Conservation (phyloP, 1,140 invertebrate species). For the Dinothrombium tinctorium region DNA sequence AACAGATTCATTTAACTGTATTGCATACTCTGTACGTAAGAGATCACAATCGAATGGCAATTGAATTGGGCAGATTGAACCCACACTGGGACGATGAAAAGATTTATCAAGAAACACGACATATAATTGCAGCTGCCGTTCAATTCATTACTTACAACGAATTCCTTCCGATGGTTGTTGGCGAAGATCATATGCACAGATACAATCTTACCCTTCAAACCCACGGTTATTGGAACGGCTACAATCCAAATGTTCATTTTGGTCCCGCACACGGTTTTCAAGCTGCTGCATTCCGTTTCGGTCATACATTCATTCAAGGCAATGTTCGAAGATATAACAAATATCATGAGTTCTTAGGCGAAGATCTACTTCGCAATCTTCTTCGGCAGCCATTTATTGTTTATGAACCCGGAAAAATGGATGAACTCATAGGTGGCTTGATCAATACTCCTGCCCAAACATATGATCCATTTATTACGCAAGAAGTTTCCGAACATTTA, state of each 20-base stretch:
- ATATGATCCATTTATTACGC: conserved; percentile 79
- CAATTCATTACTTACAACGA: conserved; percentile 27
- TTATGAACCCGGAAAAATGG: conserved; percentile 66
- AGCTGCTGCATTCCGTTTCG: conserved; percentile 26
- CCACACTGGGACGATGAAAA: conserved; percentile 27
- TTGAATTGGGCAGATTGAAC: conserved; percentile 38
- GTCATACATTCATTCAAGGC: conserved; percentile 24
- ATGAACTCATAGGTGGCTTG: conserved; percentile 73
- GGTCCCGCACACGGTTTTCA: conserved; percentile 23
- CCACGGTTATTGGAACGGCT: conserved; percentile 18
- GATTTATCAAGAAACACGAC: conserved; percentile 27
- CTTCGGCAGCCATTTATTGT: conserved; percentile 67
- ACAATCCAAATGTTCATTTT: conserved; percentile 23
- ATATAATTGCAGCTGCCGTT: conserved; percentile 24
- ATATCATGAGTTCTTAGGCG: conserved; percentile 24
- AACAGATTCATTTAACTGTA: conserved; percentile 25
- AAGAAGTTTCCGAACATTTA: conserved; percentile 41
- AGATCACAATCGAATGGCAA: conserved; percentile 38
- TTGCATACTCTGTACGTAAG: conserved; percentile 27
- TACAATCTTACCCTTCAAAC: conserved; percentile 14
- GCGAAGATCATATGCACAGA: conserved; percentile 14
- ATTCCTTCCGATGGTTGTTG: conserved; percentile 25
- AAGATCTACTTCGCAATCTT: conserved; percentile 56
- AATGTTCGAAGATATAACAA: conserved; percentile 13
- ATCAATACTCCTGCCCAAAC: conserved; percentile 81